Evolutionary conservation across 1,140 invertebrate genomes (phyloP), one percentile per base, ranked within the genome.

Genomic region (Drosophila watanabei): DNA sequence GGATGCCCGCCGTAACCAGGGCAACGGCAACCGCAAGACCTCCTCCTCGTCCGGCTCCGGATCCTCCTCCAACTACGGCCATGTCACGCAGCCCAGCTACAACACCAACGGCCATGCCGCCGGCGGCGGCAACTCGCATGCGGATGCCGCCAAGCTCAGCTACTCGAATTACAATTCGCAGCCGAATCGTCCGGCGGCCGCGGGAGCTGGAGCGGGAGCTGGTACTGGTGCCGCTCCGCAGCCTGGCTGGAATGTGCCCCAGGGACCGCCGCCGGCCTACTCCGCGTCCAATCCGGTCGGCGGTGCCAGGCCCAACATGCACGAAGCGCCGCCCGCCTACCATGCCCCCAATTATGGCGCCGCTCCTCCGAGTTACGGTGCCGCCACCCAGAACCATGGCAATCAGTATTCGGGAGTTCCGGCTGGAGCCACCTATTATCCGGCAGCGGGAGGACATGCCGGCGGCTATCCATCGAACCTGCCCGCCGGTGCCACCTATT

Each of bases 41-140:
- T 72, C 75, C 18, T 76, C 75, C 41, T 76, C 75, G 9, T 75
- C 72, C 2, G 46, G 49, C 2, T 68, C 84, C n/a, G 81, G 86
- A 33, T 52, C 92, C 93, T 95, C 92, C 93, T 95, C 83, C 37
- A 76, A 52, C 43, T 82, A 80, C 16, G 78, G 87, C 28, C 88
- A 90, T 58, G 91, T 90, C 52, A 92, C 91, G 41, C 91, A 80
- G 63, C 83, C 91, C 13, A 82, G 81, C 45, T 85, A 91, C 48
- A 78, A 54, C 4, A 79, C 72, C 5, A 70, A 88, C 5, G 75
- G 57, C 14, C 70, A 76, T n/a, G 80, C 62, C 9, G 72, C 63
- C 28, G 77, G 51, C n/a, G 77, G 51, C n/a, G 52, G 80, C 56
- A 91, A 92, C 45, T 92, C 92, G 2, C 92, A 93, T 51, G 76